Evolutionary conservation across 2,797 vertebrate species (phyloP).

Genomic region (Nasua narica): DNA sequence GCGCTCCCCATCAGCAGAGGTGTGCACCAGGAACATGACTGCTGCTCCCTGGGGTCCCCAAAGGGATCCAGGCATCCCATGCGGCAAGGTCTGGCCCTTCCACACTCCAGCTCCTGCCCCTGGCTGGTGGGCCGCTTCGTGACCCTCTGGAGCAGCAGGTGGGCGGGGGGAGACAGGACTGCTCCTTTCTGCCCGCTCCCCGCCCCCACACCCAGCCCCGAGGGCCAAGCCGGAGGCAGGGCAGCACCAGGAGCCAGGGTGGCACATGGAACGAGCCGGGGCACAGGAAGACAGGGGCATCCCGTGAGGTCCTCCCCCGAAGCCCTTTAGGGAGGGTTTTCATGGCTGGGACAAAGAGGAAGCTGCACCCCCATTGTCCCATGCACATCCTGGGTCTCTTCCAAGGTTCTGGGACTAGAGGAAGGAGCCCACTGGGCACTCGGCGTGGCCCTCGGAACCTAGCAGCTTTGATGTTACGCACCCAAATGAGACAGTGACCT

Average conservation of each 20-base stretch:
- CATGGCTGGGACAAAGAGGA: neutral
- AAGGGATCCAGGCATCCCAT: neutral
- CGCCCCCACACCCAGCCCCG: neutral
- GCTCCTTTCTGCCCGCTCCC: too few relatives aligned
- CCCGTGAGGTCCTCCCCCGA: neutral
- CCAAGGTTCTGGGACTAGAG: neutral
- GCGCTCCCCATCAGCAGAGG: neutral
- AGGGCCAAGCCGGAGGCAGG: too few relatives aligned
- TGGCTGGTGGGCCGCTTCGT: neutral
- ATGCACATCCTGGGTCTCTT: neutral
- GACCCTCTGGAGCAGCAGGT: neutral
- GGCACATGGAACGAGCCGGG: neutral
- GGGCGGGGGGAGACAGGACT: neutral
- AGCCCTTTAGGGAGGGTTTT: neutral
- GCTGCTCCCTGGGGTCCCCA: neutral
- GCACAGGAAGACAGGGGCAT: neutral
- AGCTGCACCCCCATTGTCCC: too few relatives aligned
- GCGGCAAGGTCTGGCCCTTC: neutral
- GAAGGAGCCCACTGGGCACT: neutral
- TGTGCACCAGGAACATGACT: neutral
- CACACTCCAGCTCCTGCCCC: neutral
- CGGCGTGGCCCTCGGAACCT: fast-evolving
- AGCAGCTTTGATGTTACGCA: too few relatives aligned
- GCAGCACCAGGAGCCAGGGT: neutral
- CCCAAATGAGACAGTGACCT: neutral